phyloP scores from a whole-genome alignment of 2,113 vertebrate genomes.

The Crotalus helleri region DNA sequence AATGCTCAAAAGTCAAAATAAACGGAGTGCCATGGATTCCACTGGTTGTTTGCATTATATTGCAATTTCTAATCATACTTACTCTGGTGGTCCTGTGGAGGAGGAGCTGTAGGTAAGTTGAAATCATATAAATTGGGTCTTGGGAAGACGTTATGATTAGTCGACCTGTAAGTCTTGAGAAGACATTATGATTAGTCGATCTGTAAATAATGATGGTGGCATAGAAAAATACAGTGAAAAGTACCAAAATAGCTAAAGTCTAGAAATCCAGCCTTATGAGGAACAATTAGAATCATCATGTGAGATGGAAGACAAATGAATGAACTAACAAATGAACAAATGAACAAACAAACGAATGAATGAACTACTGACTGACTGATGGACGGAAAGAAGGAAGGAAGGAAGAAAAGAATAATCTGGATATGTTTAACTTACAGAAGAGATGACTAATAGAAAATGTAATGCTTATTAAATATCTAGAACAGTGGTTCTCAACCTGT shows the following conservation, averaged over 20 bases:
- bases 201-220: neutral
- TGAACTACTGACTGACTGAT: no score
- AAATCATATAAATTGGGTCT: neutral
- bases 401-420: neutral
- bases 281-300: neutral
- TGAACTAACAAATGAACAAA: neutral
- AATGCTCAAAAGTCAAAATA: neutral
- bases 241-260: neutral
- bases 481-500: neutral
- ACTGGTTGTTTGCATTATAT: neutral
- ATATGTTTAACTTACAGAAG: neutral
- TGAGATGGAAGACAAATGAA: neutral
- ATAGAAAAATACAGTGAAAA: neutral
- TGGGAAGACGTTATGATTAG: neutral
- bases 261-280: neutral
- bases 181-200: neutral
- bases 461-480: neutral
- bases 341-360: neutral
- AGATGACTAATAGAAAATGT: neutral
- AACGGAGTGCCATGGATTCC: neutral
- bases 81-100: neutral
- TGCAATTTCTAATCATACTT: constrained; percentile 1
- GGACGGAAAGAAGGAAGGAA: no score
- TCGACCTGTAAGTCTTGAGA: neutral
- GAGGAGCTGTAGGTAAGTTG: neutral